A percentile compares a stretch with the other conserved stretches of the same genome.
These are phyloP conservation scores for Podarcis lilfordi DNA, from an alignment of 2,797 vertebrate species.

Conservation along the genomic window DNA sequence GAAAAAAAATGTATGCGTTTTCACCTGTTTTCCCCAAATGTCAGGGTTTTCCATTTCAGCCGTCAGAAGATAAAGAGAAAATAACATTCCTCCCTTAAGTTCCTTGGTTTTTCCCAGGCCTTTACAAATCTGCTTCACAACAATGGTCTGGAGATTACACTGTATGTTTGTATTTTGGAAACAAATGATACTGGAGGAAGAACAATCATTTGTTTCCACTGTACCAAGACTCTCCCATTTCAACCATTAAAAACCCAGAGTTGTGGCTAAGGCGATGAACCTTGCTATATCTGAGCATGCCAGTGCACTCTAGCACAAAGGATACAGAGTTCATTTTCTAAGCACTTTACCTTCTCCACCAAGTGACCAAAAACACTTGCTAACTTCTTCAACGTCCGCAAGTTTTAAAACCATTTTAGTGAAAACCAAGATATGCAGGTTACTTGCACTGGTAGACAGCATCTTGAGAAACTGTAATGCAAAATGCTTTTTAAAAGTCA, in stretches of 20 bases:
- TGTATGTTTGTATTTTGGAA: slow-evolving; percentile 18
- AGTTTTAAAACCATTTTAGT: not conserved
- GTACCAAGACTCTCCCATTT: not conserved
- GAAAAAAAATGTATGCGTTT: not conserved
- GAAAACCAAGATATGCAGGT: not conserved
- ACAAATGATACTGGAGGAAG: slow-evolving; percentile 1
- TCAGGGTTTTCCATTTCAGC: not conserved
- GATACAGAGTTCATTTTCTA: not conserved
- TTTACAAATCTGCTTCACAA: not conserved
- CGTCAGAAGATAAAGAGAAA: not conserved
- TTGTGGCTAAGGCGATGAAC: not conserved
- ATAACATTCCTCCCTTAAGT: not conserved
- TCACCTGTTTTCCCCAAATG: not conserved
- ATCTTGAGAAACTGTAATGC: not conserved
- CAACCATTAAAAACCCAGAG: not conserved
- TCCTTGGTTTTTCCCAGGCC: not conserved
- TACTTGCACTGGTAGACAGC: not conserved
- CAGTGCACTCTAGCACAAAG: too few species aligned
- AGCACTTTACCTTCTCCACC: not conserved
- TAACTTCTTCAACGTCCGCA: not conserved
- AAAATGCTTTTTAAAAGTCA: not conserved
- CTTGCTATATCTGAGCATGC: not conserved
- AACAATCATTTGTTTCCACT: not conserved
- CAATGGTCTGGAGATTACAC: slow-evolving; percentile 18
- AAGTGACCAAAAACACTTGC: not conserved